Conservation (phyloP, 1,140 invertebrate species). For the Hormaphis cornu region DNA sequence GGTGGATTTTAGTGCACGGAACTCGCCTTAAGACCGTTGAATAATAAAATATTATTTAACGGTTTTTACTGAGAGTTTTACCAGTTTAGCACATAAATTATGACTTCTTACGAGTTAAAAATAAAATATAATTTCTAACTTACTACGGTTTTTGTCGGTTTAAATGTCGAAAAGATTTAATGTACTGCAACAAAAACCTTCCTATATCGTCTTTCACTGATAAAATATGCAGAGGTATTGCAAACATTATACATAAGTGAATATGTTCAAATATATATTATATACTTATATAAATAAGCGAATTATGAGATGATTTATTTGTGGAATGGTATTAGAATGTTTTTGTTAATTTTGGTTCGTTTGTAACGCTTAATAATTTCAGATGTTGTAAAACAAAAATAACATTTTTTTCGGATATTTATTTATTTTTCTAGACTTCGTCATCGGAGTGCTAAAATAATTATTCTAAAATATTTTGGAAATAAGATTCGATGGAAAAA, state of each 20-base stretch:
- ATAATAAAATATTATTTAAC: too few species aligned
- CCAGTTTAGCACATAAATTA: too few species aligned
- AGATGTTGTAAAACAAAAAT: background rate
- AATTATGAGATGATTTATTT: background rate
- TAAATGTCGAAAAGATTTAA: background rate
- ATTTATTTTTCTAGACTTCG: too few species aligned
- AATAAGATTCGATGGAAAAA: too few species aligned
- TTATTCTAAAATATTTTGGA: too few species aligned
- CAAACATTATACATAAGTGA: too few species aligned
- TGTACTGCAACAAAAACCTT: background rate
- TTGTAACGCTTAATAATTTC: background rate
- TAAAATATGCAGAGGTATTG: too few species aligned
- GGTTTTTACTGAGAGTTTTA: too few species aligned
- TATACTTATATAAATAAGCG: background rate
- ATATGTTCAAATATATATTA: too few species aligned
- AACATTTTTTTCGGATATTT: background rate
- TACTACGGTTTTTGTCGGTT: background rate
- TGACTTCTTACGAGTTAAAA: background rate
- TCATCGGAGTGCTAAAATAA: too few species aligned
- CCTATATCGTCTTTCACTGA: background rate
- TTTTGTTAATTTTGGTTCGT: slow-evolving; percentile 4
- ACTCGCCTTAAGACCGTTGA: too few species aligned
- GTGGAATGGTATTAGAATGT: background rate
- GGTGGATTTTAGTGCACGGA: too few species aligned
- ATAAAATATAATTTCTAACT: background rate